Evolutionary conservation across 35 echinoderm and acorn worm species (phyloP).

Genomic region (Apostichopus japonicus): DNA sequence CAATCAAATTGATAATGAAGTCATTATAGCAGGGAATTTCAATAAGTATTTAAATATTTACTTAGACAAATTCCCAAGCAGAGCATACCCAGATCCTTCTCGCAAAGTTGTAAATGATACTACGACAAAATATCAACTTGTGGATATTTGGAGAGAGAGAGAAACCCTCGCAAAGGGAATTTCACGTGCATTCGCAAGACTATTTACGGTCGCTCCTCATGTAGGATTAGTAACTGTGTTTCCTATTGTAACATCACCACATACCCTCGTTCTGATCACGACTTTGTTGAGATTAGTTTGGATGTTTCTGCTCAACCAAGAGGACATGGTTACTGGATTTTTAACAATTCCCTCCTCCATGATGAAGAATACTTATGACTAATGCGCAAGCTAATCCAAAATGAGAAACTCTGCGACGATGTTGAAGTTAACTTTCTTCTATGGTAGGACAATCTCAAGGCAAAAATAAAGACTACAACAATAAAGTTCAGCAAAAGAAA

Average conservation of each 20-base stretch:
- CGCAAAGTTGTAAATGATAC: not conserved
- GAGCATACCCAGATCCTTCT: not conserved
- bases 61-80: not conserved
- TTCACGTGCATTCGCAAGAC: not conserved
- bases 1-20: too few relatives aligned
- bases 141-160: not conserved
- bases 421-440: not conserved
- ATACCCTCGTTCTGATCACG: slow-evolving; percentile 4
- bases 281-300: not conserved
- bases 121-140: not conserved
- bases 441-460: too few relatives aligned
- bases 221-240: not conserved
- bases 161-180: not conserved
- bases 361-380: not conserved
- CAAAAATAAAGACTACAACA: too few relatives aligned
- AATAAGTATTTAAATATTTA: not conserved
- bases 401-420: not conserved
- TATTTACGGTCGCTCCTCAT: not conserved
- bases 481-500: too few relatives aligned
- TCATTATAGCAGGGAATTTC: not conserved
- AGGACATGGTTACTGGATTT: not conserved
- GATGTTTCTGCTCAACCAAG: not conserved
- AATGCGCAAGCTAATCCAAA: not conserved
- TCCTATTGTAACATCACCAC: not conserved
- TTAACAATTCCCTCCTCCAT: not conserved